Evolutionary conservation across 2,888 invertebrate genomes (phyloP).

Genomic region (Latheticus oryzae): DNA sequence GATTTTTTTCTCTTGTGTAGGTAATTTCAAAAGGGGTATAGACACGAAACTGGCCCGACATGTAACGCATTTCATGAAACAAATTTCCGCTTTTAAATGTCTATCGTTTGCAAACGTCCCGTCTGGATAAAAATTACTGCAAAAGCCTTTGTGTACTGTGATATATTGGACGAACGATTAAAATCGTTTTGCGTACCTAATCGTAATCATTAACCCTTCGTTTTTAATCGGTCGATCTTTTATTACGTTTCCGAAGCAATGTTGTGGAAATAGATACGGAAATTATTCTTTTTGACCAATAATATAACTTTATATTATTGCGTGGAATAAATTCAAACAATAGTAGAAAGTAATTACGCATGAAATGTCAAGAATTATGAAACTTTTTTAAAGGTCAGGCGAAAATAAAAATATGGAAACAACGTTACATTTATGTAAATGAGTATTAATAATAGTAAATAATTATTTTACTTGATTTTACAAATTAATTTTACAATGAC

Average conservation of each 20-base stretch:
- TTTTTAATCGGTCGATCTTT: constrained; percentile 29
- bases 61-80: constrained; percentile 53
- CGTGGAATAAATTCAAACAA: constrained; percentile 17
- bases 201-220: constrained; percentile 33
- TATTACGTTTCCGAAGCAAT: constrained; percentile 13
- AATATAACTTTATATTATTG: constrained; percentile 8
- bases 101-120: constrained; percentile 45
- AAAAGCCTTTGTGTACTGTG: constrained; percentile 46
- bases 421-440: too few relatives aligned
- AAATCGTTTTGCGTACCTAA: constrained; percentile 35
- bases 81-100: constrained; percentile 55
- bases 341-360: constrained; percentile 21
- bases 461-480: too few relatives aligned
- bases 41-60: constrained; percentile 40
- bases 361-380: constrained; percentile 27
- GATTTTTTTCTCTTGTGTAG: constrained; percentile 32
- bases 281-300: constrained; percentile 12
- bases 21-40: constrained; percentile 19
- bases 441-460: too few relatives aligned
- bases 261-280: constrained; percentile 22
- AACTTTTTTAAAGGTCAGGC: too few relatives aligned
- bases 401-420: too few relatives aligned
- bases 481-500: too few relatives aligned
- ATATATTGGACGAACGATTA: constrained; percentile 45
- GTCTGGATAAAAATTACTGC: constrained; percentile 42